Evolutionary conservation across 2,888 invertebrate genomes (phyloP).

Genomic region (Drosophila incognita): DNA sequence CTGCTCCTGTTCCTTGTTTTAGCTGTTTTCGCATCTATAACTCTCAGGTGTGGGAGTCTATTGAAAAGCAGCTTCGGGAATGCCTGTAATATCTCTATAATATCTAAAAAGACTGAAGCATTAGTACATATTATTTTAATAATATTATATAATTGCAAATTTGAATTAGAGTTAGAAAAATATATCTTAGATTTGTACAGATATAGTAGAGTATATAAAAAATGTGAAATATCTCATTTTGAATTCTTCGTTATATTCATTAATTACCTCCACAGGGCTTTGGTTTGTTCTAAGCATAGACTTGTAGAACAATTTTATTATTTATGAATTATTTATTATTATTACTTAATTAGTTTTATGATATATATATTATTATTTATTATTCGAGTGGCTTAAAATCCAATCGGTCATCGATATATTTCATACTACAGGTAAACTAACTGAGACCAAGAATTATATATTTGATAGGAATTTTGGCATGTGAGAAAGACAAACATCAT

Average conservation of each 20-base stretch:
- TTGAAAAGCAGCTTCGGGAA: neutral
- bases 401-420: too few relatives aligned
- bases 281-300: neutral
- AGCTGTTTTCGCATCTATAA: conserved; percentile 16
- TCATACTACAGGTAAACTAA: too few relatives aligned
- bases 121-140: neutral
- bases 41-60: neutral
- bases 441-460: too few relatives aligned
- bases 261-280: neutral
- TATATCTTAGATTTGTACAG: too few relatives aligned
- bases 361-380: too few relatives aligned
- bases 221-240: neutral
- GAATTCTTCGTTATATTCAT: neutral
- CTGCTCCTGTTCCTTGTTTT: neutral
- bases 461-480: too few relatives aligned
- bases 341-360: too few relatives aligned
- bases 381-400: too few relatives aligned
- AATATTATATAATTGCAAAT: neutral
- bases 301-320: too few relatives aligned
- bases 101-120: neutral
- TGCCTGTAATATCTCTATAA: too few relatives aligned
- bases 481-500: too few relatives aligned
- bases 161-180: neutral
- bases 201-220: neutral
- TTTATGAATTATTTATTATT: too few relatives aligned